Base-by-base conservation (phyloP, 1,140 invertebrate species). In the Palaemon carinicauda region DNA sequence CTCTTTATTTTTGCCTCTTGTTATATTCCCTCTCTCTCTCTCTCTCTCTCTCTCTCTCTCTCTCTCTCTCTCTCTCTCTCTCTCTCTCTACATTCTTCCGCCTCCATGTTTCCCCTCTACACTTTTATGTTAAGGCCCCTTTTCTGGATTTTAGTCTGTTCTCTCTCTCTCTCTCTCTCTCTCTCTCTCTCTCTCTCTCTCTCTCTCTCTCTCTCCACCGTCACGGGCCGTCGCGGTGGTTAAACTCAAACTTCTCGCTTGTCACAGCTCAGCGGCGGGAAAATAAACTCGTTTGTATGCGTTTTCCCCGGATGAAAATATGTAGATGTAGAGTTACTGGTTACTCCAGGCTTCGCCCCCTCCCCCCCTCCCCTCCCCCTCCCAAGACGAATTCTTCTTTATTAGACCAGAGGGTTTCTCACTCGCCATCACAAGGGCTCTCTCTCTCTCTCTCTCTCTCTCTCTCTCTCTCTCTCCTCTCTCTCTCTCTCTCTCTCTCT, bases 271-370 rank as follows among this genome's bases (percentile, higher is more conserved):
- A 51, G 71, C 21, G 41, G 81, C 17, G 52, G 65, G 56, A 75
- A 71, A 82, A 82, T 82, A 82, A 54, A 75, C 81, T 75, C 50
- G 81, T 82, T 82, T 82, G 81, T 82, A 82, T 82, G 81, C 81
- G 81, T 82, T 51, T 21, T 69, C 41, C 50, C 50, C 27, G 52
- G 81, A 82, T 82, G 81, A 82, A 82, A 82, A 82, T 82, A 82
- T 82, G 81, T 82, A 82, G 81, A 82, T 82, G 81, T 82, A 54
- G 69, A 75, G 52, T 56, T 51, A 31, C 52, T 56, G 31, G 65
- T 69, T 31, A 31, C 65, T 69, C 41, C 41, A 5, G 7, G 41
- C 41, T 12, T 41, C 79, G 17, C 79, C 10, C 41, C 79, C n/a
- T n/a, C n/a, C n/a, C n/a, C n/a, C n/a, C n/a, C n/a, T n/a, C n/a